Evolutionary conservation across 2,797 vertebrate genomes (phyloP), one percentile per base, ranked within the genome.

Genomic region (Percopsis omiscomaycus): DNA sequence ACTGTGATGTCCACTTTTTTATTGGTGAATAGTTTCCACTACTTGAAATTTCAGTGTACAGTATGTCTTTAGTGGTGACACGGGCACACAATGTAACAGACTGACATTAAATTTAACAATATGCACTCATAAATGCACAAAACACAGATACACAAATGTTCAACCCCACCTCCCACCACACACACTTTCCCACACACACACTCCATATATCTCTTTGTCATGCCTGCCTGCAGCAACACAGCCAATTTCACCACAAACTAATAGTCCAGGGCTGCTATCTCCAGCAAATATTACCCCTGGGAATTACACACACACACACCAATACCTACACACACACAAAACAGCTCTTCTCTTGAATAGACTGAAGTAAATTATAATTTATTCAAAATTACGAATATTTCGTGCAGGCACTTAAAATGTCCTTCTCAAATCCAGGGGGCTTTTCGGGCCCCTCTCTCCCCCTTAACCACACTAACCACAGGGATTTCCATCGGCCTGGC

Each of bases 391-490:
- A 77, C 80, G 76, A 84, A 87, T 88, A 81, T 87, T 90, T 67
- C 81, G 87, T 87, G 70, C 78, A 88, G 85, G 82, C 82, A 87
- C 86, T 91, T 89, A 87, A 87, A 89, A 89, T 85, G 83, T 79
- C 74, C 79, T 86, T 84, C 84, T 75, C 74, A 89, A 88, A 88
- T 89, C 77, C 80, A 76, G 80, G 86, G 87, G 83, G 77, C 80
- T 82, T 86, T 82, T 81, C 86, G 86, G 72, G 55, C 82, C 83
- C 81, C 83, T 86, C 76, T 81, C 77, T 64, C 57, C 65, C 48
- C 58, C 48, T 74, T 79, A 85, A 91, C 91, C 91, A 75, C 88
- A 86, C 57, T 73, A 84, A 90, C 91, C 91, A 89, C 89, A 91
- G 82, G 89, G 90, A 89, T 86, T 90, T 91, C 85, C 84, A 91